Evolutionary conservation across 1,140 invertebrate genomes (phyloP), one percentile per base, ranked within the genome.

Genomic region (Harpegnathos saltator): DNA sequence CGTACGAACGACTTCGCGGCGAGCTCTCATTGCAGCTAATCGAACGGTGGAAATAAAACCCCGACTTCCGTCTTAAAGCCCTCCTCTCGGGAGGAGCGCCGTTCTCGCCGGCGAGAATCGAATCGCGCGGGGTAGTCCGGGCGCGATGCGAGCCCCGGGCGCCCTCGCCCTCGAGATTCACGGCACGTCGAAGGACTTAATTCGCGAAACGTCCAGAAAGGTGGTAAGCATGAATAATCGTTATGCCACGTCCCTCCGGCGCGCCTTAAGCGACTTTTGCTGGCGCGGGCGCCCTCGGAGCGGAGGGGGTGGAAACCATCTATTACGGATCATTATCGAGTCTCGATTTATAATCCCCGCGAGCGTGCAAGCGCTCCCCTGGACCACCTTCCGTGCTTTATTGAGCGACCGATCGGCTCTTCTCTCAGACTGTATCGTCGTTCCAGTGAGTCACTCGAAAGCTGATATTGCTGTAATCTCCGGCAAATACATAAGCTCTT

Each of bases 181-280:
- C 24, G 78, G 88, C 86, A 90, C 84, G 86, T 91, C 77, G 75
- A 69, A 84, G 75, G 81, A 89, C 86, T 91, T 91, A 90, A 91
- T 91, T 90, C 86, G 78, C 65, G 81, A 89, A 85, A 90, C 71
- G 89, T 73, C 71, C 17, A 62, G 82, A 86, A 89, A 89, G 84
- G 83, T 83, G 84, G 78, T 82, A 88, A 90, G 85, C 87, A 86
- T 91, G 90, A 91, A 91, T 91, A 91, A 91, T 91, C 90, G 90
- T 75, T 83, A 74, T 62, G 72, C 52, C 56, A 52, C 44, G 33
- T 62, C 22, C 44, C 59, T 52, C 68, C 61, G n/a, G 5, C 12
- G 58, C 38, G 29, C 19, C 38, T 19, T 24, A 24, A 52, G 63
- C 62, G 52, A 75, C 82, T 88, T 84, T 72, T 29, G 66, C 77